Percentiles rank a stretch among this genome's conserved stretches.
phyloP scores from a whole-genome alignment of 2,113 vertebrate genomes.

The Camelus dromedarius region DNA sequence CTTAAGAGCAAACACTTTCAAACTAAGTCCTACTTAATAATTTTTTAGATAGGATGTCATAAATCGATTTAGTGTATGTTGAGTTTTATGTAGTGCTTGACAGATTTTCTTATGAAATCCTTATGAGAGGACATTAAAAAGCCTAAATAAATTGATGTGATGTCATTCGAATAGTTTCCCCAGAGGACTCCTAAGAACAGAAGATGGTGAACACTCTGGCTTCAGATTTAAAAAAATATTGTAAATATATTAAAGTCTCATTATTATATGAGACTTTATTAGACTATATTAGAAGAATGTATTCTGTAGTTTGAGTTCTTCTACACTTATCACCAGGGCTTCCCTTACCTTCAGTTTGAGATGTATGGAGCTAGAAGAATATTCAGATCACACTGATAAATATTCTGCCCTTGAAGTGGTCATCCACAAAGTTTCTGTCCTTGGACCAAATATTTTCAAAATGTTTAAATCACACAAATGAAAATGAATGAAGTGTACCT shows the following conservation, averaged over 20 bases:
- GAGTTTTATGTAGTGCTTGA: background rate
- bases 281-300: background rate
- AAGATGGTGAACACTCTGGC: background rate
- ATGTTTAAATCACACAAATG: background rate
- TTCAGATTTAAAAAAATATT: background rate
- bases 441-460: background rate
- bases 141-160: background rate
- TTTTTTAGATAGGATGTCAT: background rate
- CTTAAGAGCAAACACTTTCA: background rate
- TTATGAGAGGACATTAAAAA: background rate
- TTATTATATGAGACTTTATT: background rate
- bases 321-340: background rate
- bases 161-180: background rate
- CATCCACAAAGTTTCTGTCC: background rate
- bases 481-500: background rate
- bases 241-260: background rate
- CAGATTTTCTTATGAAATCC: background rate
- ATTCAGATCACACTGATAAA: background rate
- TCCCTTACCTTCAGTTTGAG: background rate
- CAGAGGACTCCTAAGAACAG: background rate
- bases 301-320: background rate
- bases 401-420: background rate
- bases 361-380: background rate
- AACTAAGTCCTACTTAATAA: background rate
- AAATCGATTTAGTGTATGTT: background rate